phyloP scores from a whole-genome alignment of 2,113 vertebrate species.

The Forbesichthys agassizii region DNA sequence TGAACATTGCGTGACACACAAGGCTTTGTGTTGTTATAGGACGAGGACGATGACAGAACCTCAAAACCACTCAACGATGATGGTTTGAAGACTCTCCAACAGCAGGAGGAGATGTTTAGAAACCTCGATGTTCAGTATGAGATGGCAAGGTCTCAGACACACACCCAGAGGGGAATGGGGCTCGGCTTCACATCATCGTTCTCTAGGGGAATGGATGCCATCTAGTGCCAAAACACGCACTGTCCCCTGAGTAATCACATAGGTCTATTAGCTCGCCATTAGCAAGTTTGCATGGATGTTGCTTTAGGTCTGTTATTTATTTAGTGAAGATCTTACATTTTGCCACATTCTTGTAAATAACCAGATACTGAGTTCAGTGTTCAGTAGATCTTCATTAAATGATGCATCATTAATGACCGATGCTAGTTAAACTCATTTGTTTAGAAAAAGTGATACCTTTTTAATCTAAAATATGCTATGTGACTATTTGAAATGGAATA shows the following conservation, averaged over 20 bases:
- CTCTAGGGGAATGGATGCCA: conserved; percentile 94
- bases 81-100: conserved; percentile 92
- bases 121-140: conserved; percentile 98
- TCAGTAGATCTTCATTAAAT: conserved; percentile 75
- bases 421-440: conserved; percentile 47
- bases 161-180: conserved; percentile 98
- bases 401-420: conserved; percentile 45
- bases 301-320: conserved; percentile 95
- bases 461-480: conserved; percentile 80
- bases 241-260: conserved; percentile 65
- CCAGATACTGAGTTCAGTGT: conserved; percentile 85
- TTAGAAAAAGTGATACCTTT: conserved; percentile 55
- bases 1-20: background rate
- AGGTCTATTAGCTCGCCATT: conserved; percentile 87
- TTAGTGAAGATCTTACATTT: conserved; percentile 72
- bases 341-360: conserved; percentile 88
- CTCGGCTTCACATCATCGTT: conserved; percentile 95
- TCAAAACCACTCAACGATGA: conserved; percentile 87
- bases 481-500: conserved; percentile 84
- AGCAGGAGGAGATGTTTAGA: conserved; percentile 97
- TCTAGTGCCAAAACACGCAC: conserved; percentile 72
- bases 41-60: conserved; percentile 84
- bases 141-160: conserved; percentile 97
- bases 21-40: conserved; percentile 58
- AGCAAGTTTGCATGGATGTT: conserved; percentile 95